phyloP scores from a whole-genome alignment of 2,113 vertebrate genomes.

The Lipotes vexillifer region DNA sequence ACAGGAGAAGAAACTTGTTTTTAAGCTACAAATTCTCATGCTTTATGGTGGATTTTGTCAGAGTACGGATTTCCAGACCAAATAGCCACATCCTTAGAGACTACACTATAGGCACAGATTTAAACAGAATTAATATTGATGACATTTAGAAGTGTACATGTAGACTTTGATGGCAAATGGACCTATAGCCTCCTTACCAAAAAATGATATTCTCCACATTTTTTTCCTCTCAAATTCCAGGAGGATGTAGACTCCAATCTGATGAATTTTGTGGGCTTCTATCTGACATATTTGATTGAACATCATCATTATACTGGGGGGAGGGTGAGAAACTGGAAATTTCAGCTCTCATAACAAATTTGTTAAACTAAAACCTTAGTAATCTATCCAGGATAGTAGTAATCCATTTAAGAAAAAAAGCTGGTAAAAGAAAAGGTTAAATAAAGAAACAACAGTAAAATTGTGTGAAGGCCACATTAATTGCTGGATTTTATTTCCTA shows the following conservation, averaged over 20 bases:
- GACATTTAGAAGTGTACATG: background rate
- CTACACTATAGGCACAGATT: background rate
- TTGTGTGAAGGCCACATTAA: background rate
- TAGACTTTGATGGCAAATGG: background rate
- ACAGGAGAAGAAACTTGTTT: background rate
- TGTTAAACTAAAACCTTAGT: background rate
- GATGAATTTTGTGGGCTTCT: background rate
- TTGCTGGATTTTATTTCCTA: slow-evolving; percentile 7
- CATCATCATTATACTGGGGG: background rate
- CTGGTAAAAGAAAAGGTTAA: background rate
- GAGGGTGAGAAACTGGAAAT: background rate
- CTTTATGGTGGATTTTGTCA: background rate
- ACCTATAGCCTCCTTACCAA: background rate
- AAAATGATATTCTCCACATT: background rate
- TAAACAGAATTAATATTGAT: background rate
- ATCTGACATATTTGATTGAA: background rate
- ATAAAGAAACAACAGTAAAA: background rate
- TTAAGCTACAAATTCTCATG: background rate
- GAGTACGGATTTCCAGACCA: background rate
- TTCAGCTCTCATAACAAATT: background rate
- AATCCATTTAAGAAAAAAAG: background rate
- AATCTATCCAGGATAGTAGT: background rate
- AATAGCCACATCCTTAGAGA: background rate
- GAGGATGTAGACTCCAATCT: background rate
- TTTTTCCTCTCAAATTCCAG: background rate